Base-by-base conservation (phyloP, 2,888 invertebrate genomes). In the Subacronicta megacephala region DNA sequence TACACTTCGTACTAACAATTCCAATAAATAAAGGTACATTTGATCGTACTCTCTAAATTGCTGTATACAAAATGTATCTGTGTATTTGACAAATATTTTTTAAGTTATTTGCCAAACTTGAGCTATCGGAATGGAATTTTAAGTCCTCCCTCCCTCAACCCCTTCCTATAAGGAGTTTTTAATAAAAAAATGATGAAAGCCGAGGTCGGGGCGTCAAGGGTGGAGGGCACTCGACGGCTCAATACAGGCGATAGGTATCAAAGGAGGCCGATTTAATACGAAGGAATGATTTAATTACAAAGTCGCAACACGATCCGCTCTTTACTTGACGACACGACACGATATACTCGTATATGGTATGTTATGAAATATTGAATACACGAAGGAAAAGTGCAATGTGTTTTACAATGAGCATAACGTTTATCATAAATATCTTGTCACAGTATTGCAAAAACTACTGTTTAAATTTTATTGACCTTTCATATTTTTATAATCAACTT, bases 241-340 rank as follows among this genome's bases (percentile, higher is more conserved):
- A 85, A 87, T 88, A 85, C 82, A 68, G 77, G 75, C 81, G 84
- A 87, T 85, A 81, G 80, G 81, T 85, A 81, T 85, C 85, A 87
- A 88, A 88, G 81, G 81, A 81, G 77, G 66, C 78, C 80, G 87
- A 84, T 86, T 88, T 89, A 89, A 88, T 88, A 87, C 88, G 77
- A 80, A 87, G 86, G 84, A 87, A 88, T 89, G 86, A 89, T 90
- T 90, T 90, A 89, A 90, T 89, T 89, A 88, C 84, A 80, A 83
- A 87, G 83, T 84, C 87, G 84, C 83, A 88, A 88, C 87, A 84
- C 85, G 89, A 89, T 79, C 83, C 77, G 67, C 66, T 65, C 64
- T 68, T 69, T 69, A 76, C 72, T 72, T 70, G 57, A 66, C 67
- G 73, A 70, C 75, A 64, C 74, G 75, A 68, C 64, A 45, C 65